A percentile compares a stretch with the other conserved stretches of the same genome.
phyloP scores from a whole-genome alignment of 2,113 vertebrate genomes.

The Salvelinus sp. region DNA sequence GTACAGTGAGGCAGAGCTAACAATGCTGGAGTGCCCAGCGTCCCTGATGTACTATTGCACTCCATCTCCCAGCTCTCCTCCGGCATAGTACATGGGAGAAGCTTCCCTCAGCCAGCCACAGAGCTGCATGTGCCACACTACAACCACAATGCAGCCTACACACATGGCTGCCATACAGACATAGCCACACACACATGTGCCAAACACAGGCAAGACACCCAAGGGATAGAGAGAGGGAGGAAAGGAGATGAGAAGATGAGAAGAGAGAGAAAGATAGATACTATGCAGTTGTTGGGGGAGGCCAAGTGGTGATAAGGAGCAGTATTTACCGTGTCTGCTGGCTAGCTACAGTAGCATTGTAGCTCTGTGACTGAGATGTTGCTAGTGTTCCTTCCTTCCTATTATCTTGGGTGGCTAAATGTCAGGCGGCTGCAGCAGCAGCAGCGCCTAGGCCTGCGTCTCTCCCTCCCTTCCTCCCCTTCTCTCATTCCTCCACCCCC shows the following conservation, averaged over 20 bases:
- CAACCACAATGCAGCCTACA: not conserved
- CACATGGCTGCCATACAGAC: conserved; percentile 48
- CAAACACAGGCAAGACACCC: not conserved
- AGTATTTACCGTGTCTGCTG: conserved; percentile 61
- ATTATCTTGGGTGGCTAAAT: conserved; percentile 4
- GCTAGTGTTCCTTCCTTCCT: conserved; percentile 51
- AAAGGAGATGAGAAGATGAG: conserved; percentile 7
- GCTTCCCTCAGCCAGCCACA: conserved; percentile 54
- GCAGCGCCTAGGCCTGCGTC: not conserved
- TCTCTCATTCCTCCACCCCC: not conserved
- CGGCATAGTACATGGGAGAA: conserved; percentile 29
- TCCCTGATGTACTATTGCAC: conserved; percentile 38
- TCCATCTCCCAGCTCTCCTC: not conserved
- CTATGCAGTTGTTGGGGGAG: not conserved
- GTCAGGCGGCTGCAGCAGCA: not conserved
- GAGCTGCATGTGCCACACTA: not conserved
- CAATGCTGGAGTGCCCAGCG: conserved; percentile 24
- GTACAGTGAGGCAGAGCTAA: conserved; percentile 28
- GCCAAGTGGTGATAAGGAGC: conserved; percentile 34
- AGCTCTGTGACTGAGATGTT: conserved; percentile 59
- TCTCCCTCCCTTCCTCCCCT: not conserved
- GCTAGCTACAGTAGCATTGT: conserved; percentile 50
- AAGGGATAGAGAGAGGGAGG: conserved; percentile 2
- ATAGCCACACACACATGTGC: not conserved
- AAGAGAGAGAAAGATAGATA: conserved; percentile 31